phyloP scores from a whole-genome alignment of 2,888 invertebrate species.

The Bugulina stolonifera region DNA sequence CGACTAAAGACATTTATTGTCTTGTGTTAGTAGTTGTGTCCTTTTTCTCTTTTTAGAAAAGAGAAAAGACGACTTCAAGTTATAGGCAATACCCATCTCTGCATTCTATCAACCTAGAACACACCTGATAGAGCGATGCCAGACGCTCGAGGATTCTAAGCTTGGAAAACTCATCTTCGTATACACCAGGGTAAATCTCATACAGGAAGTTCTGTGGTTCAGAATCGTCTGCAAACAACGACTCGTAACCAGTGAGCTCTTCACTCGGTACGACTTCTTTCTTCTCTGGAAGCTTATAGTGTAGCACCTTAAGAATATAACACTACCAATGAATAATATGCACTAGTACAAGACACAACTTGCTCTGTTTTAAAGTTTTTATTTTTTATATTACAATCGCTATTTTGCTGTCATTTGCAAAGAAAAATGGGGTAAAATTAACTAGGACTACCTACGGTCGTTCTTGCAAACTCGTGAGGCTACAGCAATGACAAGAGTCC shows the following conservation, averaged over 20 bases:
- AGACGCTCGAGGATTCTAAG: slow-evolving; percentile 16
- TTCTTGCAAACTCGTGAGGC: no score
- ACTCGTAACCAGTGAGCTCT: slow-evolving; percentile 24
- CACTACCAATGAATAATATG: no score
- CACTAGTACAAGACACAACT: no score
- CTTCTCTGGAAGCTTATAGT: background rate
- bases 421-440: no score
- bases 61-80: background rate
- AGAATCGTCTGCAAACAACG: background rate
- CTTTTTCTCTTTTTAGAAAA: background rate
- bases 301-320: background rate
- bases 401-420: no score
- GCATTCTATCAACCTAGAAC: no score
- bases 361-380: no score
- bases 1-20: no score
- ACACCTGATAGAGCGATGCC: slow-evolving; percentile 15
- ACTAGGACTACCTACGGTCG: no score
- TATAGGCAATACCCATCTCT: background rate
- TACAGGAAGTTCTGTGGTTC: slow-evolving; percentile 10
- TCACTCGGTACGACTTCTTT: background rate
- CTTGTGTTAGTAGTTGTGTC: no score
- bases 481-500: no score
- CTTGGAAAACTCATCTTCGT: background rate
- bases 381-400: no score
- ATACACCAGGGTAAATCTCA: slow-evolving; percentile 24